Evolutionary conservation across 2,888 invertebrate species (phyloP).

Genomic region (Diachrysia chrysitis): DNA sequence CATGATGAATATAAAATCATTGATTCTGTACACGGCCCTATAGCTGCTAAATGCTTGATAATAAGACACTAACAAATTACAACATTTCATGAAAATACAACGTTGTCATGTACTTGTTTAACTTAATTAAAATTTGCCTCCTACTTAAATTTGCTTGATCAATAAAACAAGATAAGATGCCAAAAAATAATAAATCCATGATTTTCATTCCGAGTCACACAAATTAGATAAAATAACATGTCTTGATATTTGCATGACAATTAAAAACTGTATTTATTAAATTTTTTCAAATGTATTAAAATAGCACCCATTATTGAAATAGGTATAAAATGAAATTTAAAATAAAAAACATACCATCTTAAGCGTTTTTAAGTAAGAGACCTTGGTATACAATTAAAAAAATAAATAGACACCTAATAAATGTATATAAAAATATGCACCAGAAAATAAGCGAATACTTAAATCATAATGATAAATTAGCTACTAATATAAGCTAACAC

Average conservation of each 20-base stretch:
- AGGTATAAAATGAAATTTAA: neutral
- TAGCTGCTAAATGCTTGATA: conserved; percentile 27
- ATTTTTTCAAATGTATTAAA: neutral
- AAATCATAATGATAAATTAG: conserved; percentile 53
- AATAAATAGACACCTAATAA: conserved; percentile 61
- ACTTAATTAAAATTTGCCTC: conserved; percentile 46
- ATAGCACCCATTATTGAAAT: neutral
- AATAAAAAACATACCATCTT: neutral
- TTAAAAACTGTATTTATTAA: neutral
- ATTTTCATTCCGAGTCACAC: neutral
- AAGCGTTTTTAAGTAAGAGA: conserved; percentile 43
- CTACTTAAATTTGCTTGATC: conserved; percentile 35
- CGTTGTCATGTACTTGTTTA: conserved; percentile 61
- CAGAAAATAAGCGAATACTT: conserved; percentile 49
- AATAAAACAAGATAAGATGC: neutral
- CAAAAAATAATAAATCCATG: neutral
- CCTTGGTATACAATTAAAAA: conserved; percentile 47
- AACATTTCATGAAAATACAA: conserved; percentile 61
- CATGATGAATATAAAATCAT: conserved; percentile 4
- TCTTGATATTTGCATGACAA: neutral
- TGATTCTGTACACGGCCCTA: conserved; percentile 38
- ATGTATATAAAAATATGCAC: conserved; percentile 60
- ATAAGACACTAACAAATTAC: conserved; percentile 48
- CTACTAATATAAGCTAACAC: conserved; percentile 55
- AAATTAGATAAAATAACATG: neutral